Percentiles rank a stretch among this genome's conserved stretches.
Evolutionary conservation across 2,888 invertebrate genomes (phyloP).

Genomic region (Thera britannica): DNA sequence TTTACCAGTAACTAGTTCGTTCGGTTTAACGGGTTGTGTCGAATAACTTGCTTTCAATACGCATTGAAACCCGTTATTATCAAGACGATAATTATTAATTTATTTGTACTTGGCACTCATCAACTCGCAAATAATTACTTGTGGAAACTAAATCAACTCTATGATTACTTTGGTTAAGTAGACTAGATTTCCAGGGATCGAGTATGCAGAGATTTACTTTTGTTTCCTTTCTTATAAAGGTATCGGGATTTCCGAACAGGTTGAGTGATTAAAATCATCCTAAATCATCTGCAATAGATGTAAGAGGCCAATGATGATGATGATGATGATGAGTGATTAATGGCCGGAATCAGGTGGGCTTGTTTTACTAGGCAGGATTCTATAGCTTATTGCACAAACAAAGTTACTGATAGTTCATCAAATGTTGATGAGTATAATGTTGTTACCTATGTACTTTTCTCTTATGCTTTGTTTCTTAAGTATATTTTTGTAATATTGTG

Average conservation of each 20-base stretch:
- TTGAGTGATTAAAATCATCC: too few species aligned
- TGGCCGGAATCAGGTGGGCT: neutral
- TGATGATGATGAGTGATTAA: slow-evolving; percentile 8
- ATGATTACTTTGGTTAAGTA: neutral
- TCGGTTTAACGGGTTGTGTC: neutral
- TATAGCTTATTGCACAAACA: too few species aligned
- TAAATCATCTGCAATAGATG: too few species aligned
- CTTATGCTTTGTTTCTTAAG: too few species aligned
- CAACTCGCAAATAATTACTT: neutral
- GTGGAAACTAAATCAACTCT: slow-evolving; percentile 1
- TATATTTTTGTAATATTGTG: too few species aligned
- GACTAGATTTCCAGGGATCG: neutral
- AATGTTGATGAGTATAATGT: too few species aligned
- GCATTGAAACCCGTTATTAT: slow-evolving; percentile 12
- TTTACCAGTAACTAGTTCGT: neutral
- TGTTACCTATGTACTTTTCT: too few species aligned
- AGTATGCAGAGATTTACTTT: slow-evolving; percentile 10
- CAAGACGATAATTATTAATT: slow-evolving; percentile 9
- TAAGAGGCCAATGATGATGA: too few species aligned
- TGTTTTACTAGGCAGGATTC: neutral
- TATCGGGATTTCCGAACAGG: slow-evolving; percentile 3
- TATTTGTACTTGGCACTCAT: slow-evolving; percentile 7
- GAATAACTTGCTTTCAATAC: slow-evolving; percentile 2
- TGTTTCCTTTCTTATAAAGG: slow-evolving; percentile 9
- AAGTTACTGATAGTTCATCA: too few species aligned